These are phyloP conservation scores for Lysiphlebus fabarum DNA, from an alignment of 1,140 invertebrate genomes.

Conservation along the genomic window DNA sequence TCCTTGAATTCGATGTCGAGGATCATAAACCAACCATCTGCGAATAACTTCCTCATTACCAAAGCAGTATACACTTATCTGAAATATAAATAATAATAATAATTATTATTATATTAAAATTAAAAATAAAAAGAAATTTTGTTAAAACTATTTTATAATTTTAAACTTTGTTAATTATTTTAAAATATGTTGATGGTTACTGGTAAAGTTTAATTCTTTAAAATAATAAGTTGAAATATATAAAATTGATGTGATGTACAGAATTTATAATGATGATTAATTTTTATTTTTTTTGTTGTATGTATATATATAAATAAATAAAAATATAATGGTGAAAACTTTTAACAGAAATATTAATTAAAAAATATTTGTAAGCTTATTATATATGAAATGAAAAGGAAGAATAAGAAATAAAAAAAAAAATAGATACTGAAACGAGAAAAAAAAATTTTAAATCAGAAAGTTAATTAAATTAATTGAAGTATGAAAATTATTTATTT, in stretches of 20 bases:
- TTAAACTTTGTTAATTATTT: too few relatives aligned
- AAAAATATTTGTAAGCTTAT: conserved; percentile 3
- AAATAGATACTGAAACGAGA: neutral
- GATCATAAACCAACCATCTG: conserved; percentile 67
- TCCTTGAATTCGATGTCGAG: conserved; percentile 64
- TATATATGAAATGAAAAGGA: conserved; percentile 9
- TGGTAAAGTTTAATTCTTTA: too few relatives aligned
- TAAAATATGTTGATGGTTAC: too few relatives aligned
- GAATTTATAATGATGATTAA: too few relatives aligned
- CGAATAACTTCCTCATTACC: conserved; percentile 50
- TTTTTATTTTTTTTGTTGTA: too few relatives aligned
- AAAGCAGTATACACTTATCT: conserved; percentile 57
- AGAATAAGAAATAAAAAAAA: neutral
- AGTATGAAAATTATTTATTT: neutral
- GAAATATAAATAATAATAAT: conserved; percentile 12
- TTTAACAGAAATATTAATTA: conserved; percentile 5
- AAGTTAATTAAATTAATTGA: conserved; percentile 11
- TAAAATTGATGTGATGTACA: too few relatives aligned
- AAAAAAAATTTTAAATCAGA: neutral
- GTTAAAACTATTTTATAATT: too few relatives aligned
- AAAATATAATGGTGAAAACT: neutral
- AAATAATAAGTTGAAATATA: too few relatives aligned
- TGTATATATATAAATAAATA: too few relatives aligned
- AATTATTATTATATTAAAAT: too few relatives aligned
- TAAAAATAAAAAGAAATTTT: too few relatives aligned